Percentiles rank a stretch among this genome's conserved stretches.
Evolutionary conservation across 2,797 vertebrate species (phyloP).

Genomic region (Euphonia xanthogaster): DNA sequence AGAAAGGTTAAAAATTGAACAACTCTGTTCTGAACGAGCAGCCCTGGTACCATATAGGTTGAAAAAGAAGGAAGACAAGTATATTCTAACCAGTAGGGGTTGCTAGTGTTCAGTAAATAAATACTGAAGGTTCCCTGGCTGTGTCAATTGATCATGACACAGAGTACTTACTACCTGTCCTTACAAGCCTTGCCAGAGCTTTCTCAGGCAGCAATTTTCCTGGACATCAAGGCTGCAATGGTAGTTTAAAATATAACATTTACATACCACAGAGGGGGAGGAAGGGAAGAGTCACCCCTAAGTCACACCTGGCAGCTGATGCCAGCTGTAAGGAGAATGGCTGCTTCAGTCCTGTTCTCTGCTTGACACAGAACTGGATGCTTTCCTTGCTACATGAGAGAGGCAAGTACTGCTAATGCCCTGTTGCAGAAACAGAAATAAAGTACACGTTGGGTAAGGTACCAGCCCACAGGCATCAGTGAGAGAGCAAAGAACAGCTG

Average conservation of each 20-base stretch:
- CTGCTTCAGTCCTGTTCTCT: background rate
- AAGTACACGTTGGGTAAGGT: background rate
- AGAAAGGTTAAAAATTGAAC: background rate
- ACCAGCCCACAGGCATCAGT: background rate
- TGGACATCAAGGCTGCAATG: background rate
- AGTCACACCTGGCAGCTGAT: background rate
- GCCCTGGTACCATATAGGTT: background rate
- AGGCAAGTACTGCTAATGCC: background rate
- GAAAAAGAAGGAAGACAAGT: background rate
- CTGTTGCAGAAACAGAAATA: background rate
- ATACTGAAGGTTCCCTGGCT: background rate
- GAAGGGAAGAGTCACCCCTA: background rate
- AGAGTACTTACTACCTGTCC: background rate
- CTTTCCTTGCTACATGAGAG: background rate
- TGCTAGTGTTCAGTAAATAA: background rate
- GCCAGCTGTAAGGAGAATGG: background rate
- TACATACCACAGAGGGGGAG: background rate
- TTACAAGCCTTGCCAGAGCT: background rate
- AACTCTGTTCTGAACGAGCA: background rate
- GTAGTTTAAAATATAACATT: background rate
- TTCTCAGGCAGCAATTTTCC: background rate
- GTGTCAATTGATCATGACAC: background rate
- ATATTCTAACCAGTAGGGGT: conserved; percentile 1
- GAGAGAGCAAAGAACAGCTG: background rate
- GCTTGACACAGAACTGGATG: background rate